Base-by-base conservation (phyloP, 2,113 vertebrate genomes). In the Pomatostomus ruficeps region DNA sequence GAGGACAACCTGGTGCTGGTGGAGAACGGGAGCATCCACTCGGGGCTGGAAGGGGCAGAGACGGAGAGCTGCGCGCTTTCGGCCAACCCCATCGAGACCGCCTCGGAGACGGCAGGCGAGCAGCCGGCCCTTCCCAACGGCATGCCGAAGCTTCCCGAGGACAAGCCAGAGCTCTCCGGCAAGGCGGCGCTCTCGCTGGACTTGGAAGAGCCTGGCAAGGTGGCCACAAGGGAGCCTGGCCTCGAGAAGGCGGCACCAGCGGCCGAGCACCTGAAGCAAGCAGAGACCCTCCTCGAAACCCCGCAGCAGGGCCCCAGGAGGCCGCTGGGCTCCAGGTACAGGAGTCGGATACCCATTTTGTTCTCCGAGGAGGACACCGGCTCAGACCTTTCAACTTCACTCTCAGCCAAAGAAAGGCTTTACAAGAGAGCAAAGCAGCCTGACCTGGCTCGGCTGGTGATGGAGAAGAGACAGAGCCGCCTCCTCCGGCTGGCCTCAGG, bases 271-370 rank as follows among this genome's bases (percentile, higher is more conserved):
- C 91, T 90, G 43, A 95, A 95, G 77, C 94, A 80, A 88, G 89
- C 73, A 10, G 59, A 95, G n/a, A 43, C 40, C 54, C 23, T 84
- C 78, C 72, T 45, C 12, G 63, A 91, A 57, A 57, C 55, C 6
- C 48, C 61, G 0, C 95, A 85, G 65, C 96, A 65, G 70, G 88
- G 73, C 76, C 51, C 88, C 76, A 96, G 29, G 71, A 98, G 86
- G 65, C 86, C 61, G 7, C 84, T 91, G 54, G 94, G 75, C 26
- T 80, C 96, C 73, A 97, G 95, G 46, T 97, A 98, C 14, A 97
- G 97, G 45, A 99, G 99, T 90, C 98, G 99, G 15, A 99, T 99
- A 72, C 99, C 99, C 6, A 92, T 99, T 28, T 97, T 99, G 67
- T 94, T 99, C 63, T 98, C 98, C 0, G 99, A 99, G 89, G 99